Base-by-base conservation (phyloP, 2,113 vertebrate genomes). In the Anser cygnoides region DNA sequence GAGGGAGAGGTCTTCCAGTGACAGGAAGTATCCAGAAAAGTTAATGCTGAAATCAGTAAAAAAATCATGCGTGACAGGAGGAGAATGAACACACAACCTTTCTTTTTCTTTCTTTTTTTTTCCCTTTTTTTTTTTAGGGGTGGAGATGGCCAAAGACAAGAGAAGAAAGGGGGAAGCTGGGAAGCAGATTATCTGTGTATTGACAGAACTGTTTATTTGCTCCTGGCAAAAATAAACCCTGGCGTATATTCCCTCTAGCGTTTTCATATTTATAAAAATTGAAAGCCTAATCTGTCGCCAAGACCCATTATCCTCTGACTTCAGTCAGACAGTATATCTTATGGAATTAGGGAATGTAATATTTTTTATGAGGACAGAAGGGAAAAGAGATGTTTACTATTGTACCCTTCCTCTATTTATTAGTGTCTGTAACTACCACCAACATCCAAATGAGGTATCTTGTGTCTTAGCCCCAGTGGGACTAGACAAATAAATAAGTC, bases 171-270 rank as follows among this genome's bases (percentile, higher is more conserved):
- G 49, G 22, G 25, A 73, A 85, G 31, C 0, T 0, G 52, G 28
- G 74, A 57, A 78, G 80, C 15, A 22, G 77, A 97, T 96, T 96
- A 96, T 96, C 83, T 95, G 70, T 90, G 78, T 97, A 96, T 93
- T 97, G 97, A 96, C 92, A 92, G 84, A 93, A 57, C 28, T 92
- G 79, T 81, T 97, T 95, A 96, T 93, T 96, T 97, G 83, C 81
- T 96, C 37, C 93, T 86, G 95, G 92, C 91, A 95, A 95, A 97
- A 97, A 95, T 92, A 90, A 96, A 96, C 94, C 75, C 78, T 84
- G 68, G 46, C 28, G 59, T 82, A 94, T 91, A 90, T 89, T 95
- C 81, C 65, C 86, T 94, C 21, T 82, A 91, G 86, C 58, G 79
- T 92, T 97, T 96, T 92, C 59, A 92, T 84, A 88, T 92, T 94